Evolutionary conservation across 2,888 invertebrate species (phyloP).

Genomic region (Stratiomys singularior): DNA sequence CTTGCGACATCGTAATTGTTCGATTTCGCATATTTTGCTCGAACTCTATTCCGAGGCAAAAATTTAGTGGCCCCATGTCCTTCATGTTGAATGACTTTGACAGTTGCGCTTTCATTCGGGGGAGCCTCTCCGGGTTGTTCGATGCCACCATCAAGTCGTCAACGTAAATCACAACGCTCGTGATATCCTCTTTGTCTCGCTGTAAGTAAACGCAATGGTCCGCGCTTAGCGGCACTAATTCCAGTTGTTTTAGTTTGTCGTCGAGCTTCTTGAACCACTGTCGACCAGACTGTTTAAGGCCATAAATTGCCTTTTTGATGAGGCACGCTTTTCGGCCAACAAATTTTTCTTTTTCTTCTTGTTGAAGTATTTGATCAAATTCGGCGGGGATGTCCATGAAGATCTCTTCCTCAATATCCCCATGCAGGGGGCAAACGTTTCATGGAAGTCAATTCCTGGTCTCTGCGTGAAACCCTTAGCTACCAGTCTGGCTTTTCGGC

Average conservation of each 20-base stretch:
- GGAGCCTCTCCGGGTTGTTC: background rate
- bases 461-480: too few species aligned
- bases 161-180: background rate
- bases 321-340: too few species aligned
- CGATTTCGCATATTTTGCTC: constrained; percentile 46
- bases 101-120: background rate
- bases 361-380: too few species aligned
- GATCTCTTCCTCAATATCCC: too few species aligned
- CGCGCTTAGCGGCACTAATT: background rate
- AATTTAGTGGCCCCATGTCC: constrained; percentile 33
- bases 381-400: too few species aligned
- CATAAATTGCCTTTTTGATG: too few species aligned
- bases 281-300: too few species aligned
- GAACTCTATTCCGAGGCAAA: constrained; percentile 51
- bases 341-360: too few species aligned
- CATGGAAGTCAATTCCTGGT: too few species aligned
- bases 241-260: background rate
- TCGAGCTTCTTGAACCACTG: background rate
- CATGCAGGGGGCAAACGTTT: too few species aligned
- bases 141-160: constrained; percentile 13
- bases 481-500: too few species aligned
- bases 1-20: constrained; percentile 50
- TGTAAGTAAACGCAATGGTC: background rate
- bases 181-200: background rate
- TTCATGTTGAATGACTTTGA: background rate